Evolutionary conservation across 2,113 vertebrate genomes (phyloP), one percentile per base, ranked within the genome.

Genomic region (Rhabdomys dilectus): DNA sequence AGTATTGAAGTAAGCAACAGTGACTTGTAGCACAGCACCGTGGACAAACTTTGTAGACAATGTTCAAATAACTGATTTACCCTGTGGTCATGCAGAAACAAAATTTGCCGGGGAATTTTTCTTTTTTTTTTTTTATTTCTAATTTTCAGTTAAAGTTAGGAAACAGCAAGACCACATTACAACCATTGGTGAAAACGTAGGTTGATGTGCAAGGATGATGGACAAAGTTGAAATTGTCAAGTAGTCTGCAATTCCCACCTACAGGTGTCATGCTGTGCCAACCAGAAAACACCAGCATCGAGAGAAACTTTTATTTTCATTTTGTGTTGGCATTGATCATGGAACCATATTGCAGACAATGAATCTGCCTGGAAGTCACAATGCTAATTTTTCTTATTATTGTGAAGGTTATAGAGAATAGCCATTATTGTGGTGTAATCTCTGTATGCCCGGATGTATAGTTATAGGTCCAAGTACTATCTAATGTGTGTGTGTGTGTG

Each of bases 131-230:
- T 22, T 8, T n/a, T n/a, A n/a, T 48, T 91, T 86, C 56, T 48
- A 39, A 45, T 53, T 93, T 91, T 95, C 48, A 75, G 13, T 94
- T 95, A 88, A 96, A 93, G 76, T 89, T 84, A 51, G 60, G 36
- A 86, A 95, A 56, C 5, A 60, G 88, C 13, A 39, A 94, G 60
- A 4, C 53, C 48, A 56, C 58, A 24, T 89, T 89, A 45, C 21
- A 68, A 75, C 3, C 16, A 89, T 13, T 81, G 88, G 10, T 76
- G 62, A 76, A 39, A 84, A 58, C 89, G 73, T 94, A 87, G 2
- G 0, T 87, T 68, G 58, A 0, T 91, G 73, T 89, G 91, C 39
- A 85, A 76, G 95, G 39, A 51, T 87, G 7, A 73, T n/a, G 11
- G 68, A 89, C 53, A 88, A 94, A 15, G 17, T 62, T 95, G 42